These are phyloP conservation scores for Pterophyllum scalare DNA, from an alignment of 2,113 vertebrate genomes.

Conservation along the genomic window DNA sequence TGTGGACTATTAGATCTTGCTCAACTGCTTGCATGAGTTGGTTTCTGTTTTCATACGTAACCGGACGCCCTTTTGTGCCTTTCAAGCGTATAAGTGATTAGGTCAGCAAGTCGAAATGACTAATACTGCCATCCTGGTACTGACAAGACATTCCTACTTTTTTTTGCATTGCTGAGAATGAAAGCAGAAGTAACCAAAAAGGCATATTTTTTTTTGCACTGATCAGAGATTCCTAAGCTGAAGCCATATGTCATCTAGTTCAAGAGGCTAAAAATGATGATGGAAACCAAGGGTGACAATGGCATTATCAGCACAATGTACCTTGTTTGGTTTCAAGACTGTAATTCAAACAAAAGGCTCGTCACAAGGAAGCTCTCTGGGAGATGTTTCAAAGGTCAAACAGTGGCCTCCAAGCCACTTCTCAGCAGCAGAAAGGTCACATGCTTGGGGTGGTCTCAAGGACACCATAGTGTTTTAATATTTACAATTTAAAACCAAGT, in stretches of 20 bases:
- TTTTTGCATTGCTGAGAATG: background rate
- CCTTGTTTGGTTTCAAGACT: background rate
- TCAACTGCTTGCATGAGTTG: background rate
- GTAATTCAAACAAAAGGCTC: background rate
- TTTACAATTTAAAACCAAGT: too few relatives aligned
- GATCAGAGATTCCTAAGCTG: background rate
- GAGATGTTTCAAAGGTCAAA: background rate
- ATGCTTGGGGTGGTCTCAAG: background rate
- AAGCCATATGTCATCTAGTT: background rate
- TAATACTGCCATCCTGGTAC: background rate
- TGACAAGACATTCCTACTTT: background rate
- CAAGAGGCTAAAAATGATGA: background rate
- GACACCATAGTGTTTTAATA: background rate
- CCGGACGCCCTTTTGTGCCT: background rate
- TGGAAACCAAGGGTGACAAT: background rate
- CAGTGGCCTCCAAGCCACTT: background rate
- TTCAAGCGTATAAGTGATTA: background rate
- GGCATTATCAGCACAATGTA: background rate
- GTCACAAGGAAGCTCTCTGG: background rate
- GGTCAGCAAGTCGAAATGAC: background rate
- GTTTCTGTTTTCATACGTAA: background rate
- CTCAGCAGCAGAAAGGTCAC: too few relatives aligned
- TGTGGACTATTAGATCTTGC: background rate
- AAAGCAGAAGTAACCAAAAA: background rate
- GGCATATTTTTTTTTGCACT: background rate